Base-by-base conservation (phyloP, 2,113 vertebrate species). In the Passer domesticus region DNA sequence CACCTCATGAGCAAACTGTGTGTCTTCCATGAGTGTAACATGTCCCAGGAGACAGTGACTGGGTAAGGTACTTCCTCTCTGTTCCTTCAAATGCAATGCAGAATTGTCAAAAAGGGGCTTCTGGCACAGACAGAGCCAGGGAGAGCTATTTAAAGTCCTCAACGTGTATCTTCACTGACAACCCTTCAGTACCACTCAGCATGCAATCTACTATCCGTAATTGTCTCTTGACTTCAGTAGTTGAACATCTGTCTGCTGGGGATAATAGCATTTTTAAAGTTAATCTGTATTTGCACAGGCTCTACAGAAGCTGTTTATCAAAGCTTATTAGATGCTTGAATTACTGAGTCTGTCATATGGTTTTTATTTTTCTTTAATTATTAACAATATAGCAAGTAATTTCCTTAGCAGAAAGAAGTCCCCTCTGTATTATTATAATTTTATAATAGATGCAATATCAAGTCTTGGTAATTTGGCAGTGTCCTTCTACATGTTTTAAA, bases 221-320 rank as follows among this genome's bases (percentile, higher is more conserved):
- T 60, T 77, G 60, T 68, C 64, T 92, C 70, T 89, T 0, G 1
- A 44, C 44, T 90, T 80, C 19, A 37, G 56, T 47, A 81, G 76
- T 11, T 86, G 44, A 95, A 91, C 76, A 90, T 90, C 69, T 93
- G 68, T 81, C 69, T 8, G 4, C 52, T 56, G 60, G 22, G 47
- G 25, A 86, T 43, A 93, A 86, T 4, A 72, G 12, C 49, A 44
- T 75, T 91, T 90, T 89, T 70, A 25, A 80, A 93, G 63, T 75
- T 84, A 74, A 93, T 90, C 31, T 84, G 39, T 92, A 75, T 80
- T 95, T 90, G 89, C 52, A 92, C 55, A 92, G 62, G 33, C 55
- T 90, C 47, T 86, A 30, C 23, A 83, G 73, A 89, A 93, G 52
- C 59, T 83, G 39, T 77, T 72, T 87, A 77, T 94, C 87, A 83